Conservation (phyloP, 2,888 invertebrate genomes). For the Escarpia spicata region DNA sequence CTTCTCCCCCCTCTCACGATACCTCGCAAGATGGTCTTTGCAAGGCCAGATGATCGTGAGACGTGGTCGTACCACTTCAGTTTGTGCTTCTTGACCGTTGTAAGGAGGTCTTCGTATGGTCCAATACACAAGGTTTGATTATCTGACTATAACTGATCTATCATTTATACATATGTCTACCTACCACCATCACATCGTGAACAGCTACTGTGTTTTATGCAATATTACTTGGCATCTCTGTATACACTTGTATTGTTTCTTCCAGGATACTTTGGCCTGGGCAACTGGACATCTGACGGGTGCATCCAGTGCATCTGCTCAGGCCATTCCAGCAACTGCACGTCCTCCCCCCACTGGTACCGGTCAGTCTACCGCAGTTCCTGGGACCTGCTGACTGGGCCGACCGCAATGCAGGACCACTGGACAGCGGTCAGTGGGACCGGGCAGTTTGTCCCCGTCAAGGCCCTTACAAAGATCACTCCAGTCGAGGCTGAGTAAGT, state of each 20-base stretch:
- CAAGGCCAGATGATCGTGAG: too few species aligned
- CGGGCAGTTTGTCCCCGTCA: constrained; percentile 35
- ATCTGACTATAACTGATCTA: neutral
- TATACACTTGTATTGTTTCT: neutral
- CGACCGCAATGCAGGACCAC: constrained; percentile 34
- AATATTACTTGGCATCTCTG: too few species aligned
- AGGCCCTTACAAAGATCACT: constrained; percentile 32
- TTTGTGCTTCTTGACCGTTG: too few species aligned
- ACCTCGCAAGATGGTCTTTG: too few species aligned
- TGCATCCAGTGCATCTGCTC: constrained; percentile 51
- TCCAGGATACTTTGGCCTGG: constrained; percentile 48
- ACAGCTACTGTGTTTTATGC: too few species aligned
- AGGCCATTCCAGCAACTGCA: constrained; percentile 46
- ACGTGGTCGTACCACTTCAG: too few species aligned
- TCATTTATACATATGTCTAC: neutral
- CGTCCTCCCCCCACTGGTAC: constrained; percentile 43
- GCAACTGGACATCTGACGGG: constrained; percentile 45
- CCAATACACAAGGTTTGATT: neutral
- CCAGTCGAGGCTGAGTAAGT: constrained; percentile 28
- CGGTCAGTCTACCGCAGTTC: constrained; percentile 32
- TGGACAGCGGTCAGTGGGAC: constrained; percentile 41
- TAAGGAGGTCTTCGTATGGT: neutral
- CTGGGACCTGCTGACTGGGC: constrained; percentile 41
- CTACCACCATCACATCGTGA: too few species aligned
- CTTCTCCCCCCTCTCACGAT: neutral